Conservation (phyloP, 2,113 vertebrate species). For the Toxostoma redivivum region DNA sequence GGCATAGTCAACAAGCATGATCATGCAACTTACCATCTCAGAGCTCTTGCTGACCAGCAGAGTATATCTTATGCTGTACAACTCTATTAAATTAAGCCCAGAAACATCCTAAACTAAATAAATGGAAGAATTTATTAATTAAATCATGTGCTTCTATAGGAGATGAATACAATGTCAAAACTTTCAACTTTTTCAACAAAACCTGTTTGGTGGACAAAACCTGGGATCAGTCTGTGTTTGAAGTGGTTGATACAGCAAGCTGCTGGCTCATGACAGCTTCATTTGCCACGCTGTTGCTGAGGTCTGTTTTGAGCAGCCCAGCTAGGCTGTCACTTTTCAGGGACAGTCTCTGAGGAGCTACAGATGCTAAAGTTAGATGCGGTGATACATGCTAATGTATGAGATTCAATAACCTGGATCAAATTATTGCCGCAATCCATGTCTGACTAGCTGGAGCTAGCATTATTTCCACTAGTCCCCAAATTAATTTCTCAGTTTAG, state of each 20-base stretch:
- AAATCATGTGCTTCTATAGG: not conserved
- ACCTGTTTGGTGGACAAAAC: not conserved
- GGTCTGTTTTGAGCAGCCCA: not conserved
- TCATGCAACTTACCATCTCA: not conserved
- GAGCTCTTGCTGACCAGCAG: not conserved
- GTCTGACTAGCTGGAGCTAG: not conserved
- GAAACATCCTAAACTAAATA: not conserved
- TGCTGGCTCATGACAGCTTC: not conserved
- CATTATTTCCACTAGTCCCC: not conserved
- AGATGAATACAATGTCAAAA: not conserved
- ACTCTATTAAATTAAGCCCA: not conserved
- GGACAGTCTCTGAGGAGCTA: not conserved
- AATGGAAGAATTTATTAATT: not conserved
- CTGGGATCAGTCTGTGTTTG: not conserved
- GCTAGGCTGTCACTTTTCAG: not conserved
- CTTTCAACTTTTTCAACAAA: not conserved
- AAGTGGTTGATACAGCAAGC: not conserved
- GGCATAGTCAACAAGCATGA: not conserved
- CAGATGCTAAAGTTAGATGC: not conserved
- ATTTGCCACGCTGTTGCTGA: not conserved
- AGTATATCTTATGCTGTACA: not conserved
- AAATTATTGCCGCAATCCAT: not conserved
- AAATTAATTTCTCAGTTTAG: not conserved
- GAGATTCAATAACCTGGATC: not conserved
- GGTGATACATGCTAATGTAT: not conserved